Evolutionary conservation across 2,113 vertebrate genomes (phyloP).

Genomic region (Petaurus breviceps): DNA sequence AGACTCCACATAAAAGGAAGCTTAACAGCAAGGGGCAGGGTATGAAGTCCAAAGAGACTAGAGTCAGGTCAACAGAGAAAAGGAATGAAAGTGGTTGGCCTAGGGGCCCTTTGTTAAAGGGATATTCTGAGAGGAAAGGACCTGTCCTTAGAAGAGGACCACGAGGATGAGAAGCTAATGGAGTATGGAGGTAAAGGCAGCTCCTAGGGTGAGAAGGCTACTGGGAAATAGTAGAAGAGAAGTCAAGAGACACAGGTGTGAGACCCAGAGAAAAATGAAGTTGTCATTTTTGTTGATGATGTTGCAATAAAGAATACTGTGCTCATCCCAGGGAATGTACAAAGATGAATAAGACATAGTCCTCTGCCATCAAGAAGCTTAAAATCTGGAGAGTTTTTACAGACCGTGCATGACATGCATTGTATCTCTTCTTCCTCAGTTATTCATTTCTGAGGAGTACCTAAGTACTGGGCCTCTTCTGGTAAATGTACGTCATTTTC

Average conservation of each 20-base stretch:
- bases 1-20: not conserved
- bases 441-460: not conserved
- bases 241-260: not conserved
- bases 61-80: not conserved
- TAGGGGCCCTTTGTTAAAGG: not conserved
- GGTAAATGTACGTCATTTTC: not conserved
- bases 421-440: not conserved
- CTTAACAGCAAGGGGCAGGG: not conserved
- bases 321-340: not conserved
- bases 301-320: no score
- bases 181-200: not conserved
- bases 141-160: not conserved
- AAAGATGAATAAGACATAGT: not conserved
- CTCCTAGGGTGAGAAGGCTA: not conserved
- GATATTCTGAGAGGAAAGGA: not conserved
- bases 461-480: not conserved
- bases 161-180: not conserved
- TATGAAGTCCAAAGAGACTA: not conserved
- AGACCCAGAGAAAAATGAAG: not conserved
- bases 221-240: not conserved
- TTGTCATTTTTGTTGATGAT: not conserved
- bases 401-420: not conserved
- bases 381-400: not conserved
- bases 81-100: not conserved
- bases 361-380: not conserved